Evolutionary conservation across 2,888 invertebrate species (phyloP).

Genomic region (Amblyjoppa fuscipennis): DNA sequence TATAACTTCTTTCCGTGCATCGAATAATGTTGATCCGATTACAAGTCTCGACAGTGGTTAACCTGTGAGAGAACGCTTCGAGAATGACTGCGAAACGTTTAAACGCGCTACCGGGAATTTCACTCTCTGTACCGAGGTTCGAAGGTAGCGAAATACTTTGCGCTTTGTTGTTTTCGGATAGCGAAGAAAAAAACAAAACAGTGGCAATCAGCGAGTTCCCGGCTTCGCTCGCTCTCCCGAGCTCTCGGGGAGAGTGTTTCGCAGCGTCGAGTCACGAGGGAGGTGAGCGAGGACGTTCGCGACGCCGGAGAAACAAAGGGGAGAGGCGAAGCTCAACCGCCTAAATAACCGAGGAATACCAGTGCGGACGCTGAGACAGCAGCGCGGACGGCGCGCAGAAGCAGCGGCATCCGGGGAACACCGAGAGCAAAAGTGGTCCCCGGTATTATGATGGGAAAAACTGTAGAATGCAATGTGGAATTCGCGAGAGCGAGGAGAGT

Average conservation of each 20-base stretch:
- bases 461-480: conserved; percentile 75
- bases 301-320: conserved; percentile 27
- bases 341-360: conserved; percentile 66
- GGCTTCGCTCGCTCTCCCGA: neutral
- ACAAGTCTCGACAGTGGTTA: too few relatives aligned
- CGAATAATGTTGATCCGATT: too few relatives aligned
- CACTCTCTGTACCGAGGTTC: too few relatives aligned
- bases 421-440: conserved; percentile 74
- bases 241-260: conserved; percentile 3
- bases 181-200: neutral
- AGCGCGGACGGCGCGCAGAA: neutral
- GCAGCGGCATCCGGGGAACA: conserved; percentile 48
- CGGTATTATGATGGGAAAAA: conserved; percentile 77
- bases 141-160: too few relatives aligned
- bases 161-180: too few relatives aligned
- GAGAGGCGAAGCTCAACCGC: conserved; percentile 52
- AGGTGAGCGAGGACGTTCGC: neutral
- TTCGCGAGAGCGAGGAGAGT: conserved; percentile 62
- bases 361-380: neutral
- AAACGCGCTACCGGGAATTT: too few relatives aligned
- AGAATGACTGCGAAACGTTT: too few relatives aligned
- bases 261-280: conserved; percentile 26
- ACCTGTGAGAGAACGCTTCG: too few relatives aligned
- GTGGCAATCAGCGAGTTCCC: conserved; percentile 30
- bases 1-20: too few relatives aligned